phyloP scores from a whole-genome alignment of 2,888 invertebrate species.

The Drosophila limbata region DNA sequence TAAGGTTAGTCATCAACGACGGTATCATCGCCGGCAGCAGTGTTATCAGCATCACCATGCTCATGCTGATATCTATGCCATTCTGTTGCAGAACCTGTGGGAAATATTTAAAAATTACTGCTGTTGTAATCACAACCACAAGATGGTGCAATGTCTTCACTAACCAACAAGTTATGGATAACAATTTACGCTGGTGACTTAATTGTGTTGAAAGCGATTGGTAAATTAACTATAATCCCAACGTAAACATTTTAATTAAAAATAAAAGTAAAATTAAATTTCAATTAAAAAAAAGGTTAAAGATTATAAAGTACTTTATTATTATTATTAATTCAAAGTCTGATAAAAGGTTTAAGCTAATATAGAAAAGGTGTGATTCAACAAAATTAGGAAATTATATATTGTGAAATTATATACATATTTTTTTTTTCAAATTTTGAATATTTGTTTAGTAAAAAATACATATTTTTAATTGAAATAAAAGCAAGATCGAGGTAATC shows the following conservation, averaged over 20 bases:
- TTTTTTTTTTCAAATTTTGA: too few relatives aligned
- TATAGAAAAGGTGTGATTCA: too few relatives aligned
- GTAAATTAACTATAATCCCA: too few relatives aligned
- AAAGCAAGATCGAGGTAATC: too few relatives aligned
- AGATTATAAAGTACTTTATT: too few relatives aligned
- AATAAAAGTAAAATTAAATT: not conserved
- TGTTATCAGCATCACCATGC: constrained; percentile 76
- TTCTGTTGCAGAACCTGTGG: constrained; percentile 86
- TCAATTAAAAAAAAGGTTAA: too few relatives aligned
- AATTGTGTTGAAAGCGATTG: not conserved
- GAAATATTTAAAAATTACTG: not conserved
- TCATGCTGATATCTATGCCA: constrained; percentile 74
- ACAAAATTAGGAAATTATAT: too few relatives aligned
- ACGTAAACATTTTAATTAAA: not conserved
- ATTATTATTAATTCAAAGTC: too few relatives aligned
- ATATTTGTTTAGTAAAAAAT: too few relatives aligned
- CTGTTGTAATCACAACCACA: not conserved
- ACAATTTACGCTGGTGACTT: not conserved
- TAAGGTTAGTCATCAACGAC: constrained; percentile 82
- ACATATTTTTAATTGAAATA: too few relatives aligned
- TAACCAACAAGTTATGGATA: not conserved
- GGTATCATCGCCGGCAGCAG: constrained; percentile 82
- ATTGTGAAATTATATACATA: too few relatives aligned
- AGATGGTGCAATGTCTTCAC: not conserved
- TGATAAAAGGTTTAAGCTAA: too few relatives aligned